A percentile compares a stretch with the other conserved stretches of the same genome.
These are phyloP conservation scores for Montipora capricornis DNA, from an alignment of 64 coral and sea anemone species.

Conservation along the genomic window DNA sequence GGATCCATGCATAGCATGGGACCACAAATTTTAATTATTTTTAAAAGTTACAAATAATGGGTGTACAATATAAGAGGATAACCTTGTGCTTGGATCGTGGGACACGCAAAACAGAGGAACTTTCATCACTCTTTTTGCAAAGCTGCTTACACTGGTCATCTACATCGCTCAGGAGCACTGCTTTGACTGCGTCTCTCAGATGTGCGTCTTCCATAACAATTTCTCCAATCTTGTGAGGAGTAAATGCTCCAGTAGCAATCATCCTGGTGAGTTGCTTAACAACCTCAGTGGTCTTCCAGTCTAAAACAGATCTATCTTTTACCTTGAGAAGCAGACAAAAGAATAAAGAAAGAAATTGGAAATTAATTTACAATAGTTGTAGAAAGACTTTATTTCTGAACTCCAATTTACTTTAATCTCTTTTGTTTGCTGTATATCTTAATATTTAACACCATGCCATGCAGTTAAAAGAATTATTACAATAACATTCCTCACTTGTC, in stretches of 20 bases:
- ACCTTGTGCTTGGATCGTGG: constrained; percentile 45
- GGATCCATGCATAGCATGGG: no score
- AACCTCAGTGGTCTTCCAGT: background rate
- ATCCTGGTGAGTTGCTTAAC: constrained; percentile 25
- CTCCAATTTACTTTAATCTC: no score
- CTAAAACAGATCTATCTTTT: constrained; percentile 44
- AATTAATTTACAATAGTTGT: no score
- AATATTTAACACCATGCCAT: no score
- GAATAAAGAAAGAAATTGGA: background rate
- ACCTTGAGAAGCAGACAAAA: constrained; percentile 25
- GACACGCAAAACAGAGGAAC: constrained; percentile 24
- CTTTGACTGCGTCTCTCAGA: constrained; percentile 41
- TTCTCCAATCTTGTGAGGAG: constrained; percentile 29
- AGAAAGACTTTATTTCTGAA: no score
- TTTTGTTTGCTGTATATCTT: no score
- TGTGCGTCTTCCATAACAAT: constrained; percentile 38
- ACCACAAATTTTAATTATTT: no score
- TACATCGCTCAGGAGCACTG: background rate
- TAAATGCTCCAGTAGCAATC: background rate
- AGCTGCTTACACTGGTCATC: constrained; percentile 6
- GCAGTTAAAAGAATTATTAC: no score
- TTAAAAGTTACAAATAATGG: no score
- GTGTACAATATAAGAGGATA: background rate
- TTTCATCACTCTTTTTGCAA: constrained; percentile 25
- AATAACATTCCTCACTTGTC: background rate